A percentile compares a stretch with the other conserved stretches of the same genome.
Conservation (phyloP, 2,888 invertebrate species). For the Arge pagana region DNA sequence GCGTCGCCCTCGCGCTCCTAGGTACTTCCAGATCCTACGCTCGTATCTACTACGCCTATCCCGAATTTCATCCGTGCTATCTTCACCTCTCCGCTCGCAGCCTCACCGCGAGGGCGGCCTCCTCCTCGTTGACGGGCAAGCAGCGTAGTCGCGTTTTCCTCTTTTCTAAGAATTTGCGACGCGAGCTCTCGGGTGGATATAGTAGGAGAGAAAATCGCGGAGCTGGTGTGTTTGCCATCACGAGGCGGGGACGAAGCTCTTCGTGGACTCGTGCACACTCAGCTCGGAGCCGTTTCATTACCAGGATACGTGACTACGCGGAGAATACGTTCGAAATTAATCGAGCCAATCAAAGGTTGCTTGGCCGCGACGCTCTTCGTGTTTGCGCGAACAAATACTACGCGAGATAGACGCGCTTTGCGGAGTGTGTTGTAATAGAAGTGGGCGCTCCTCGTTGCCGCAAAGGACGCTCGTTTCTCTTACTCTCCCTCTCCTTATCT, state of each 20-base stretch:
- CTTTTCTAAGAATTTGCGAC: slow-evolving; percentile 4
- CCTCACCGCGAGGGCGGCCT: no score
- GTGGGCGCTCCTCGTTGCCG: background rate
- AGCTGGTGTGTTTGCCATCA: background rate
- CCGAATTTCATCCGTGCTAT: no score
- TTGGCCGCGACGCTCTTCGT: background rate
- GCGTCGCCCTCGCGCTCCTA: no score
- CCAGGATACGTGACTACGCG: slow-evolving; percentile 44
- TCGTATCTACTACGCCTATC: no score
- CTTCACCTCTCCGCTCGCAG: no score
- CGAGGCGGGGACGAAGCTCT: slow-evolving; percentile 17
- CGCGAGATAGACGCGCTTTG: background rate
- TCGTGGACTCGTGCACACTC: slow-evolving; percentile 36
- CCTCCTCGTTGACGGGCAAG: no score
- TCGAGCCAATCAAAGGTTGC: slow-evolving; percentile 49
- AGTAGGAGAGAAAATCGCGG: background rate
- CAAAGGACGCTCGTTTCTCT: background rate
- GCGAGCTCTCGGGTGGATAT: no score
- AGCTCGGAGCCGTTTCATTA: slow-evolving; percentile 39
- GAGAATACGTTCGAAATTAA: slow-evolving; percentile 50
- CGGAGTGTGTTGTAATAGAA: background rate
- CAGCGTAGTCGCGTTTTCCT: slow-evolving; percentile 17
- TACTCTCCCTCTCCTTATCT: background rate
- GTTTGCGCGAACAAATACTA: slow-evolving; percentile 9
- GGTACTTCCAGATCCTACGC: no score